phyloP scores from a whole-genome alignment of 92 coral and sea anemone genomes.

The Phenganax stokvisi region DNA sequence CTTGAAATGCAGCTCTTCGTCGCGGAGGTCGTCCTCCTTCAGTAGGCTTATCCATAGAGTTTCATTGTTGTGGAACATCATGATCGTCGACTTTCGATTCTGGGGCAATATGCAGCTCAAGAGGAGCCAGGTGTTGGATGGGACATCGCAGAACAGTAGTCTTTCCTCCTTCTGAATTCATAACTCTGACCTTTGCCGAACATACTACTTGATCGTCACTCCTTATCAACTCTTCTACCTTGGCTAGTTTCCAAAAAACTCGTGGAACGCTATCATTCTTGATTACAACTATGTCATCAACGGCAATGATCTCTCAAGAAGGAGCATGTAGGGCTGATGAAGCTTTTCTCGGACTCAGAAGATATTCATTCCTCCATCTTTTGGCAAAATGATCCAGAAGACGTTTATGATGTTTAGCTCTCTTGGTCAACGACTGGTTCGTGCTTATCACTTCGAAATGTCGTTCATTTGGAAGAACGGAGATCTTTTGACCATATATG shows the following conservation, averaged over 20 bases:
- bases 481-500: too few relatives aligned
- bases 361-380: neutral
- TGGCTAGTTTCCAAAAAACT: constrained; percentile 24
- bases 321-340: constrained; percentile 11
- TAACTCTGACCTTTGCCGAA: neutral
- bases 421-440: constrained; percentile 14
- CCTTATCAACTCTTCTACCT: too few relatives aligned
- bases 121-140: constrained; percentile 18
- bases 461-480: neutral
- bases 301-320: constrained; percentile 14
- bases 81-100: neutral
- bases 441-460: constrained; percentile 19
- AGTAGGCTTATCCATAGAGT: neutral
- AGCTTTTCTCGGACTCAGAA: constrained; percentile 20
- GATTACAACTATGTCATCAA: constrained; percentile 15
- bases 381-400: constrained; percentile 3
- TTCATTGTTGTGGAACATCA: neutral
- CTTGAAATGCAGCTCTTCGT: constrained; percentile 11
- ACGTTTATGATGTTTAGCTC: constrained; percentile 22
- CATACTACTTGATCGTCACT: too few relatives aligned
- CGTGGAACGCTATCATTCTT: constrained; percentile 11
- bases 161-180: constrained; percentile 20
- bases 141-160: constrained; percentile 12
- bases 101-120: constrained; percentile 11
- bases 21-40: neutral